Base-by-base conservation (phyloP, 2,888 invertebrate species). In the Ochropleura plecta region DNA sequence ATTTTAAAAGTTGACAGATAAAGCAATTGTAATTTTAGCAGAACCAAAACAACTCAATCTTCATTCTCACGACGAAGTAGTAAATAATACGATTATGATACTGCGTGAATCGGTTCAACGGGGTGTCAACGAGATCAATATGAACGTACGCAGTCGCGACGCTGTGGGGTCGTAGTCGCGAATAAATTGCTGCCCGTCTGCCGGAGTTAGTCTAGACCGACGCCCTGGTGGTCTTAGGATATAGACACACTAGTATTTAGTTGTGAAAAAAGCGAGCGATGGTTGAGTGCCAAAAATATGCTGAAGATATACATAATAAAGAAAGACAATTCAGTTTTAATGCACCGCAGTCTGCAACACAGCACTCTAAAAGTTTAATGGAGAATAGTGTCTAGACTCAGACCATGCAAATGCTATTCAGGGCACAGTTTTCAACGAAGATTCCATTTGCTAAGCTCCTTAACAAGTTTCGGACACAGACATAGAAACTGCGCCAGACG, bases 171-270 rank as follows among this genome's bases (percentile, higher is more conserved):
- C 88, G 85, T 64, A 81, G 76, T 82, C 75, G 79, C 81, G 73
- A 82, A 91, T 91, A 89, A 91, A 90, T 91, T 91, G 85, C 75
- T 77, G 74, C 81, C 78, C 75, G 79, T 74, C 85, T 86, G 84
- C 78, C 73, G 64, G 72, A 40, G 76, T 73, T 74, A 64, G 81
- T 84, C 84, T 88, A 83, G 82, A 84, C 85, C 68, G n/a, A 63
- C 78, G 46, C 76, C 77, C 66, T 79, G 84, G 86, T 81, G 83
- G 88, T 84, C 84, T 85, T 62, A 81, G 72, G 82, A 51, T 42
- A 73, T 44, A 64, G 70, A 72, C 84, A 86, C 86, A 86, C 78
- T 65, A 70, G 12, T 12, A 46, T 64, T 48, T n/a, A 49, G 8
- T 73, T 16, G 18, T 5, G 5, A 8, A 62, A 30, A 57, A 10